Percentiles rank a stretch among this genome's conserved stretches.
Conservation (phyloP, 2,888 invertebrate species). For the Ctena decussata region DNA sequence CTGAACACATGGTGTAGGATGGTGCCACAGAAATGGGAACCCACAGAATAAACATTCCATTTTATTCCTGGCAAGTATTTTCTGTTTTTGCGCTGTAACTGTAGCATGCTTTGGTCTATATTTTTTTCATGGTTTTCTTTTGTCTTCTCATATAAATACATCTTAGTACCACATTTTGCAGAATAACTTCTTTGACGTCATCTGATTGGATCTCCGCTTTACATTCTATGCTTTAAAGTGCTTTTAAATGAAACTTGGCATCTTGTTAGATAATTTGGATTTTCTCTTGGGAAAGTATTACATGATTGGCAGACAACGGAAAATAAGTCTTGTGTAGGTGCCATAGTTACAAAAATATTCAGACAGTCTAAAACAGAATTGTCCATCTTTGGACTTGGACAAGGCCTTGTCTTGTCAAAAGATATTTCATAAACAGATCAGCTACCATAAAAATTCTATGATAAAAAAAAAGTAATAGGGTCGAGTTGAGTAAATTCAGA, state of each 20-base stretch:
- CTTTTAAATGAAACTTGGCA: not conserved
- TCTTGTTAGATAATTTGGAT: not conserved
- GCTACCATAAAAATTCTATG: no score
- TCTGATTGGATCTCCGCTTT: not conserved
- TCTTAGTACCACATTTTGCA: not conserved
- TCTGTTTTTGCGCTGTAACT: slow-evolving; percentile 69
- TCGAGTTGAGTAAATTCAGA: no score
- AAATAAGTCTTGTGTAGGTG: no score
- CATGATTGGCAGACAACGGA: no score
- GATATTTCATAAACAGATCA: no score
- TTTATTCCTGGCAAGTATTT: slow-evolving; percentile 72
- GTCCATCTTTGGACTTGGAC: no score
- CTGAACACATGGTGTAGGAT: slow-evolving; percentile 55
- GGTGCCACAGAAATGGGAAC: not conserved
- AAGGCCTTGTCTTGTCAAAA: no score
- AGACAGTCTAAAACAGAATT: no score
- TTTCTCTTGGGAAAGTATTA: no score
- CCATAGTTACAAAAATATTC: no score
- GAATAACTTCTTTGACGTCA: not conserved
- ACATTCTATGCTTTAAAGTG: not conserved
- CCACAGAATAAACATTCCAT: slow-evolving; percentile 60
- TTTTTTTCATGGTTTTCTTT: not conserved
- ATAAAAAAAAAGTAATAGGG: no score
- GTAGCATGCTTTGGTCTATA: slow-evolving; percentile 57
- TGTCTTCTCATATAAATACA: not conserved